These are phyloP conservation scores for Dasypolia templi DNA, from an alignment of 2,888 invertebrate genomes.

Conservation along the genomic window DNA sequence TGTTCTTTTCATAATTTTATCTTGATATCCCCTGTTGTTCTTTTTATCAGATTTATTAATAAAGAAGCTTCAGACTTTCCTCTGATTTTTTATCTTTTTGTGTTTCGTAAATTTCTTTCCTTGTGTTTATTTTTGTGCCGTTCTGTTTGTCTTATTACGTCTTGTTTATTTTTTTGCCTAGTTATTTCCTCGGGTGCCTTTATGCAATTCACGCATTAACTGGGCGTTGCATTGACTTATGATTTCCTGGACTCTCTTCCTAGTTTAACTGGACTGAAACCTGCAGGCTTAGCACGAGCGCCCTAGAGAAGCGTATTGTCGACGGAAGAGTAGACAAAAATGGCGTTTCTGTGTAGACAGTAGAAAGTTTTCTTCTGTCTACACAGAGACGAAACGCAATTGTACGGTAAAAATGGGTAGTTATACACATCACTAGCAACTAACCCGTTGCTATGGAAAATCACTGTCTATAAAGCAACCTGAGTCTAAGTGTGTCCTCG, in stretches of 20 bases:
- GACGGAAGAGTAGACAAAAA: too few species aligned
- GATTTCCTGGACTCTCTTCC: slow-evolving; percentile 78
- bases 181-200: slow-evolving; percentile 31
- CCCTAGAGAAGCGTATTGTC: too few species aligned
- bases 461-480: too few species aligned
- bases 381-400: too few species aligned
- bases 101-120: neutral
- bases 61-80: neutral
- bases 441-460: too few species aligned
- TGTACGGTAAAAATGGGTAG: too few species aligned
- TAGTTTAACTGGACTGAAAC: slow-evolving; percentile 73
- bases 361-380: too few species aligned
- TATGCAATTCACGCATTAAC: slow-evolving; percentile 59
- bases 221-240: slow-evolving; percentile 62
- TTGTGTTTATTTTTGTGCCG: neutral
- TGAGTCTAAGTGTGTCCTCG: too few species aligned
- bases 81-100: neutral
- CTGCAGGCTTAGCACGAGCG: too few species aligned
- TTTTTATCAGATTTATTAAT: slow-evolving; percentile 1
- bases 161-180: slow-evolving; percentile 35
- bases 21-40: neutral
- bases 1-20: slow-evolving; percentile 27
- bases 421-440: too few species aligned
- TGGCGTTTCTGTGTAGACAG: too few species aligned
- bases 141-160: slow-evolving; percentile 13